Evolutionary conservation across 2,888 invertebrate species (phyloP).

Genomic region (Lasioglossum lativentre): DNA sequence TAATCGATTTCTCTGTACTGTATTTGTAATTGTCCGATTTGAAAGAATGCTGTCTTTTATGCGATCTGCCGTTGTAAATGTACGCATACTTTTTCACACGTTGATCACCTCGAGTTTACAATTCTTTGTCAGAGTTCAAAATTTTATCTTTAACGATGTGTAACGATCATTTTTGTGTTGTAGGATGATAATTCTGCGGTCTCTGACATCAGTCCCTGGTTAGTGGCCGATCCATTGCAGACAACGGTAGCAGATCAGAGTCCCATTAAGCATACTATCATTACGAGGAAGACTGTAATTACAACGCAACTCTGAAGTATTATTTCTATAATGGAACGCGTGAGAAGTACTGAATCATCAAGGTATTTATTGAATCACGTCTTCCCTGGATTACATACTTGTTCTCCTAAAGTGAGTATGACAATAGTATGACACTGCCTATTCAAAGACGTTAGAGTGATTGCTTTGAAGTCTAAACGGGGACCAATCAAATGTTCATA

Average conservation of each 20-base stretch:
- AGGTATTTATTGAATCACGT: slow-evolving; percentile 49
- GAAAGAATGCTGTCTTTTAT: slow-evolving; percentile 45
- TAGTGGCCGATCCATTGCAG: slow-evolving; percentile 89
- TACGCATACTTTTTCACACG: slow-evolving; percentile 24
- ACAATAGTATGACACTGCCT: slow-evolving; percentile 33
- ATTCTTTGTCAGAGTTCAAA: background rate
- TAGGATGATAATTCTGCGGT: slow-evolving; percentile 85
- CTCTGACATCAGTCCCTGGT: slow-evolving; percentile 88
- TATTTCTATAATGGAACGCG: slow-evolving; percentile 33
- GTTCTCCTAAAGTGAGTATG: slow-evolving; percentile 42
- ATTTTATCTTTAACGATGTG: background rate
- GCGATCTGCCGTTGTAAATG: slow-evolving; percentile 34
- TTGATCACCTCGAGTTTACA: background rate
- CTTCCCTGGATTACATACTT: slow-evolving; percentile 53
- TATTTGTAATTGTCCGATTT: slow-evolving; percentile 24
- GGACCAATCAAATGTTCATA: slow-evolving; percentile 42
- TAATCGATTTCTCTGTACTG: slow-evolving; percentile 33
- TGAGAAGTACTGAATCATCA: slow-evolving; percentile 10
- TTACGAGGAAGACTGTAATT: slow-evolving; percentile 94
- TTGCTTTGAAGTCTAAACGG: slow-evolving; percentile 4
- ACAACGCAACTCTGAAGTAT: slow-evolving; percentile 90
- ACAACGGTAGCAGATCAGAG: slow-evolving; percentile 88
- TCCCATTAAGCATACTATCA: slow-evolving; percentile 88
- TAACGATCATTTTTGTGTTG: slow-evolving; percentile 72
- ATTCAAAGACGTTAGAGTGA: slow-evolving; percentile 10